Evolutionary conservation across 2,113 vertebrate species (phyloP), one percentile per base, ranked within the genome.

Genomic region (Tachysurus fulvidraco): DNA sequence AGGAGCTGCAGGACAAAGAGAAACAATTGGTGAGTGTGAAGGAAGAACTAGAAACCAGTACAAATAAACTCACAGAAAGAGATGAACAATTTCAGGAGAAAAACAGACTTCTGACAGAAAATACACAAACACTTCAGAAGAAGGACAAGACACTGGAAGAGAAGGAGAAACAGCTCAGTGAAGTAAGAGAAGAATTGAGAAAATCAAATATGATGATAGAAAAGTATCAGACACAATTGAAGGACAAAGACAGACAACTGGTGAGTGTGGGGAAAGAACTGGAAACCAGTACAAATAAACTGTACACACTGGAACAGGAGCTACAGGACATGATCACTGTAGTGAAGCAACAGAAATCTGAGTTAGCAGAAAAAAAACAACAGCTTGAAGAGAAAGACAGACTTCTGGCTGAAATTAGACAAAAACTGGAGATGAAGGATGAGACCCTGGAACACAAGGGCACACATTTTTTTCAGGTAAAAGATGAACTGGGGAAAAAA

Each of bases 321-420:
- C 55, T 83, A 44, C 69, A 77, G 71, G 44, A 83, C 67, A 80
- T n/a, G 23, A 41, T 46, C 21, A 62, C 0, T 2, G 0, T 19
- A 13, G 5, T 60, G 44, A 30, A 87, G 2, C 85, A 87, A 17
- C 41, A 81, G 64, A 73, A 55, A 54, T 69, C 23, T 71, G 85
- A 86, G 44, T 41, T 82, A 44, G 52, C 5, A 80, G 69, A 77
- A 55, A 74, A 8, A 65, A 52, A 65, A 1, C 21, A 87, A 83
- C 12, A 17, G 25, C 21, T 23, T 12, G 1, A 13, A 4, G 11
- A 36, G 36, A 36, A 36, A 36, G 36, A 36, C 36, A 36, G 36
- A 36, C 36, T 36, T 36, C 36, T 36, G 36, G 2, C 36, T 1
- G 36, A 36, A 69, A 17, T 2, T 69, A 17, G 12, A 69, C 65